Conservation (phyloP, 1,140 invertebrate species). For the Zaprionus vittiger region DNA sequence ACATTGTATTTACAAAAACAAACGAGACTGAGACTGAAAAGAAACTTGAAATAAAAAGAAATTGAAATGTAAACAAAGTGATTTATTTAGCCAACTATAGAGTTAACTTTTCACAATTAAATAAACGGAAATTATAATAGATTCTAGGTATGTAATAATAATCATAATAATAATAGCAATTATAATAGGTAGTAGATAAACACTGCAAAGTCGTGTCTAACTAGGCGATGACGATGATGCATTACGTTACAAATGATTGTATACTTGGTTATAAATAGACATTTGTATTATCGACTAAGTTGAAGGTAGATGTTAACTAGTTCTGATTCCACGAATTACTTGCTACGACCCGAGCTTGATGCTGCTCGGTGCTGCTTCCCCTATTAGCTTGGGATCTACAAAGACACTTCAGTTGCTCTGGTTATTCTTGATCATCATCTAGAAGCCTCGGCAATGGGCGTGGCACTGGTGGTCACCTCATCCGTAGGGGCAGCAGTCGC, state of each 20-base stretch:
- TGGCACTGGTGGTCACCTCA: constrained; percentile 74
- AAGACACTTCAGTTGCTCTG: constrained; percentile 6
- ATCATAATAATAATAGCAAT: constrained; percentile 38
- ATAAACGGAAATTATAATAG: constrained; percentile 62
- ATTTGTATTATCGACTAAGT: constrained; percentile 70
- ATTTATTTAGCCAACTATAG: constrained; percentile 72
- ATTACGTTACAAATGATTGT: constrained; percentile 65
- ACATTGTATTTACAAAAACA: too few species aligned
- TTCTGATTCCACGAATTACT: constrained; percentile 54
- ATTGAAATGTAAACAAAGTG: constrained; percentile 65
- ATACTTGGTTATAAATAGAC: constrained; percentile 49
- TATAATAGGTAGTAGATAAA: constrained; percentile 40
- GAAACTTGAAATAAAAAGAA: constrained; percentile 34
- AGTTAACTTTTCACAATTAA: constrained; percentile 71
- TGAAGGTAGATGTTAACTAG: constrained; percentile 83
- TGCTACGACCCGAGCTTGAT: constrained; percentile 19
- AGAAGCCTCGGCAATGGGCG: constrained; percentile 57
- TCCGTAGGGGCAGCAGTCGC: constrained; percentile 36
- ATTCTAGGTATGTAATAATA: constrained; percentile 33
- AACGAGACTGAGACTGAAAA: background rate
- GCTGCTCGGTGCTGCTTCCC: background rate
- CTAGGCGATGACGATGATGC: constrained; percentile 54
- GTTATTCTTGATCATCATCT: constrained; percentile 45
- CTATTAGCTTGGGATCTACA: background rate
- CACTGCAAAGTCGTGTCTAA: constrained; percentile 57